A percentile compares a stretch with the other conserved stretches of the same genome.
Conservation (phyloP, 2,888 invertebrate species). For the Perithous albicinctus region DNA sequence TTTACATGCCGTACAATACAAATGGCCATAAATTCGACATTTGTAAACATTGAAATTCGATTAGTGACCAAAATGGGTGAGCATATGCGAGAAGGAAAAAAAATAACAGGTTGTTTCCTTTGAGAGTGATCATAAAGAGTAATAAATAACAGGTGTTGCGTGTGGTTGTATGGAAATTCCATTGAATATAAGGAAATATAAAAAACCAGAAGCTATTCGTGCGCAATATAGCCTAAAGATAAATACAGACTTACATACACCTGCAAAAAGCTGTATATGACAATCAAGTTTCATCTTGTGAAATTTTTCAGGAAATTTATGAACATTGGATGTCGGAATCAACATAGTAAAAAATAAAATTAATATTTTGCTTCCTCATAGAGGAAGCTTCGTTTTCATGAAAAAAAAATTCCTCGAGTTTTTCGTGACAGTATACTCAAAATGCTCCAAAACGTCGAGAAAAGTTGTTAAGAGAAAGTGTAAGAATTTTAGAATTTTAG, state of each 20-base stretch:
- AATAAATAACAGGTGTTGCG: conserved; percentile 33
- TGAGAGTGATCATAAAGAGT: not conserved
- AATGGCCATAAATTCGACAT: conserved; percentile 7
- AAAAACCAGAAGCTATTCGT: not conserved
- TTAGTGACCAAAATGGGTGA: not conserved
- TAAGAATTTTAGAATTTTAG: no score
- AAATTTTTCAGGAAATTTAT: not conserved
- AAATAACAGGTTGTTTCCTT: not conserved
- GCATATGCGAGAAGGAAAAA: not conserved
- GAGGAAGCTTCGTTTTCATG: no score
- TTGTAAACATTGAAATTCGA: conserved; percentile 25
- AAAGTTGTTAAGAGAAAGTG: no score
- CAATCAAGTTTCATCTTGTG: not conserved
- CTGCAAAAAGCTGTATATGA: not conserved
- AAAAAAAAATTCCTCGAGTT: no score
- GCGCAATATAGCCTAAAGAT: not conserved
- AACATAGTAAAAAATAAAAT: not conserved
- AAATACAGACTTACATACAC: conserved; percentile 12
- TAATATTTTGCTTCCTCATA: no score
- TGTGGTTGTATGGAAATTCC: conserved; percentile 30
- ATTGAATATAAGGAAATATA: conserved; percentile 10
- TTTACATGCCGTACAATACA: not conserved
- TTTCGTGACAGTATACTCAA: no score
- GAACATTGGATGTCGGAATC: not conserved
- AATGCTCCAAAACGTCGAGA: no score